phyloP scores from a whole-genome alignment of 2,888 invertebrate species.

The Aelia acuminata region DNA sequence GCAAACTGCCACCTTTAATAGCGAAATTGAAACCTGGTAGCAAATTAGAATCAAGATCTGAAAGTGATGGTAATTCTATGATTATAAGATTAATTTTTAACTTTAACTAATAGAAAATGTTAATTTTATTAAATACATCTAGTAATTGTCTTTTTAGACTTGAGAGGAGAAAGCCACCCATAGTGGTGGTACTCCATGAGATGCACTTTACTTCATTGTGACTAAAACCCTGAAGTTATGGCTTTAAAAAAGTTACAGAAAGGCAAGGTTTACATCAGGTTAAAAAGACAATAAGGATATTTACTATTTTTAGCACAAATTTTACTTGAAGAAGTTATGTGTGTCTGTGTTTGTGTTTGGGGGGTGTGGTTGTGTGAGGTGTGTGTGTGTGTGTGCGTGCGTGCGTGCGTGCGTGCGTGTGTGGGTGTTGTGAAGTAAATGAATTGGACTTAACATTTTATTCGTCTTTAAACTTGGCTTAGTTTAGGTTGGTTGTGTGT shows the following conservation, averaged over 20 bases:
- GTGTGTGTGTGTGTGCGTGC: no score
- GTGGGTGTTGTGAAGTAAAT: background rate
- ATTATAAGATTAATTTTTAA: slow-evolving; percentile 36
- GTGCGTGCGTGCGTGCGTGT: no score
- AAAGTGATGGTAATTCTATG: slow-evolving; percentile 76
- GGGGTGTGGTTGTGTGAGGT: no score
- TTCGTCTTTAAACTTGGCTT: no score
- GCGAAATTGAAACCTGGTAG: slow-evolving; percentile 80
- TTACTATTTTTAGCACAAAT: slow-evolving; percentile 24
- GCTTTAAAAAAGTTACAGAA: slow-evolving; percentile 42
- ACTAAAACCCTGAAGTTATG: slow-evolving; percentile 46
- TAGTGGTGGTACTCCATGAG: slow-evolving; percentile 49
- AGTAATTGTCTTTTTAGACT: slow-evolving; percentile 46
- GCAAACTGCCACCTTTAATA: slow-evolving; percentile 73
- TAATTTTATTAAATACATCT: slow-evolving; percentile 51
- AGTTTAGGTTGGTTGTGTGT: background rate
- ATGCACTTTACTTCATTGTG: slow-evolving; percentile 49
- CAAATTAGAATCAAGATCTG: slow-evolving; percentile 76
- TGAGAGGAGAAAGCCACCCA: slow-evolving; percentile 50
- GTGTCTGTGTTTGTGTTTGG: no score
- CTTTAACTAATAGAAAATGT: slow-evolving; percentile 22
- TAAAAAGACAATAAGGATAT: slow-evolving; percentile 50
- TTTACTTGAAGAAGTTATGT: background rate
- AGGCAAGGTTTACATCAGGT: slow-evolving; percentile 44
- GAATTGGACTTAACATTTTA: background rate